A percentile compares a stretch with the other conserved stretches of the same genome.
phyloP scores from a whole-genome alignment of 1,140 invertebrate species.

The Ylistrum balloti region DNA sequence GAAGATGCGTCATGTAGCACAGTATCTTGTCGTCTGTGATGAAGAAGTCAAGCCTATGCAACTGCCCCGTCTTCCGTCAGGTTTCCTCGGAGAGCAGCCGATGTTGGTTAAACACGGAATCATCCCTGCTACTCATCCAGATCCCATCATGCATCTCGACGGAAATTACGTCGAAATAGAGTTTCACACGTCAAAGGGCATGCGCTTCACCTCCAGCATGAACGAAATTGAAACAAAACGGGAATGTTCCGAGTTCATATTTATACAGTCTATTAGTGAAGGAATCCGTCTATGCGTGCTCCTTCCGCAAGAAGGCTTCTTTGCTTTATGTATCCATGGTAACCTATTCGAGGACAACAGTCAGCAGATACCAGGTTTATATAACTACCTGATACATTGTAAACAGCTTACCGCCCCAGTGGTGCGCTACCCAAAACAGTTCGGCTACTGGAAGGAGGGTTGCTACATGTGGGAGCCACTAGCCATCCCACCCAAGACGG shows the following conservation, averaged over 20 bases:
- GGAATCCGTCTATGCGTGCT: conserved; percentile 76
- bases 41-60: conserved; percentile 74
- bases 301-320: conserved; percentile 78
- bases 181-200: conserved; percentile 71
- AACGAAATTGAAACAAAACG: conserved; percentile 71
- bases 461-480: conserved; percentile 80
- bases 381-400: conserved; percentile 82
- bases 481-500: conserved; percentile 63
- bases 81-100: conserved; percentile 81
- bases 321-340: conserved; percentile 81
- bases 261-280: conserved; percentile 77
- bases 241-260: conserved; percentile 79
- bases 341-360: conserved; percentile 77
- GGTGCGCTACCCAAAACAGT: conserved; percentile 80
- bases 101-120: conserved; percentile 79
- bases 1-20: conserved; percentile 81
- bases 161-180: conserved; percentile 76
- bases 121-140: conserved; percentile 75
- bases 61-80: conserved; percentile 79
- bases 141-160: conserved; percentile 79
- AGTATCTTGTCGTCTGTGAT: conserved; percentile 80
- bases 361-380: conserved; percentile 81
- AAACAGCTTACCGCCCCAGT: conserved; percentile 60
- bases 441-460: conserved; percentile 82
- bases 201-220: conserved; percentile 81